phyloP scores from a whole-genome alignment of 2,797 vertebrate species.

The Echeneis naucrates region DNA sequence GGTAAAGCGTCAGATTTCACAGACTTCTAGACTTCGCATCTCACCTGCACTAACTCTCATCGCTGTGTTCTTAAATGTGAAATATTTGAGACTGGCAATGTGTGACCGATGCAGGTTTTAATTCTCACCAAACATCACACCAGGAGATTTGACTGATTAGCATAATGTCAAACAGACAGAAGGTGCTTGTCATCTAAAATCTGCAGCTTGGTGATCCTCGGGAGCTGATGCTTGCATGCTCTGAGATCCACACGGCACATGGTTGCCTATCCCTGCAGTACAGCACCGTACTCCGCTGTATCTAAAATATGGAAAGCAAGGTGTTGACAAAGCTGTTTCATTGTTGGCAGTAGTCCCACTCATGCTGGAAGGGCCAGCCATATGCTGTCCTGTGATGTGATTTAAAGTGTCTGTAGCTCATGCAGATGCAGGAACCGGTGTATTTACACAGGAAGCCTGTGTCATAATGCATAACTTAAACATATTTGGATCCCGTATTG shows the following conservation, averaged over 20 bases:
- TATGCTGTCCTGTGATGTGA: slow-evolving; percentile 68
- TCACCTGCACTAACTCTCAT: slow-evolving; percentile 22
- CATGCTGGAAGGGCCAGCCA: slow-evolving; percentile 62
- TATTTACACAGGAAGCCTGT: slow-evolving; percentile 25
- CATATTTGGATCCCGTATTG: slow-evolving; percentile 19
- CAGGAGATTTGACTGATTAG: slow-evolving; percentile 43
- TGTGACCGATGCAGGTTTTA: slow-evolving; percentile 31
- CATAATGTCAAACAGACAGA: slow-evolving; percentile 27
- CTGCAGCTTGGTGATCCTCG: slow-evolving; percentile 33
- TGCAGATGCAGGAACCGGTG: slow-evolving; percentile 45
- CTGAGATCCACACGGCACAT: slow-evolving; percentile 21
- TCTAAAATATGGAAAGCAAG: slow-evolving; percentile 65
- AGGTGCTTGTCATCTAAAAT: slow-evolving; percentile 40
- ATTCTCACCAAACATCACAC: slow-evolving; percentile 31
- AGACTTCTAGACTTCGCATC: not conserved
- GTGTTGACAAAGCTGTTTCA: slow-evolving; percentile 69
- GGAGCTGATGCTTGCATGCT: slow-evolving; percentile 34
- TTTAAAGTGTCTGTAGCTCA: slow-evolving; percentile 58
- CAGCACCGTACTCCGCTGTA: slow-evolving; percentile 15
- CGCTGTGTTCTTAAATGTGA: slow-evolving; percentile 11
- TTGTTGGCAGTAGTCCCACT: slow-evolving; percentile 57
- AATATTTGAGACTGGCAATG: slow-evolving; percentile 12
- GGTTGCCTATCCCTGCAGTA: slow-evolving; percentile 22
- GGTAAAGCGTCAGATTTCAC: slow-evolving; percentile 7
- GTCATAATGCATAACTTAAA: slow-evolving; percentile 3